Base-by-base conservation (phyloP, 2,888 invertebrate genomes). In the Hipparchia sbordonii region DNA sequence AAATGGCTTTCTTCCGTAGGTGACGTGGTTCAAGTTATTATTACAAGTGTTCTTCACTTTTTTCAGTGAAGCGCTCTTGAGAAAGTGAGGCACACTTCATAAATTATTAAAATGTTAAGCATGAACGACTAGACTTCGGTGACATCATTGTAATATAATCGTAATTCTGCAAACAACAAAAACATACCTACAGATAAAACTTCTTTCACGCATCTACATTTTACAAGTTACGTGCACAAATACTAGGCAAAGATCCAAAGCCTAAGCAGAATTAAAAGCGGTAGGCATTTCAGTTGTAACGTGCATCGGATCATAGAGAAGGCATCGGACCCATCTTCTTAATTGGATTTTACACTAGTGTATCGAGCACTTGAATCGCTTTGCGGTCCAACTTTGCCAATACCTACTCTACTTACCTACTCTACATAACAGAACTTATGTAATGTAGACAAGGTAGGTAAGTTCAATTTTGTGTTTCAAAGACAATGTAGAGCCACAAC, bases 21-120 rank as follows among this genome's bases (percentile, higher is more conserved):
- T 39, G 59, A 65, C 57, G 63, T 33, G 65, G 57, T 51, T 65
- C 51, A 65, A 71, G 65, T 71, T 65, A 71, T 71, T 71, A 66
- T 71, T 71, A 59, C 39, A 33, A 51, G 65, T 39, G 39, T 51
- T n/a, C 65, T 71, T 63, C 48, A 23, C 63, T 63, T 63, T 52
- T 23, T 51, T 51, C 5, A 65, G 65, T 65, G 65, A 65, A 65
- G 65, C 33, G 3, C 52, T 52, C 65, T 65, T 39, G 65, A 33
- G 52, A 65, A 52, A 63, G 13, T 63, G 63, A 65, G 65, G 65
- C 51, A 52, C 52, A 65, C 52, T 65, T 65, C 65, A 65, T 52
- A 51, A 65, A 51, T 65, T 65, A 52, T 65, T 65, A 65, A 65
- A 65, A 65, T 65, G 65, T 65, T 65, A 65, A 33, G 65, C 65